Conservation (phyloP, 2,113 vertebrate genomes). For the Rhineura floridana region DNA sequence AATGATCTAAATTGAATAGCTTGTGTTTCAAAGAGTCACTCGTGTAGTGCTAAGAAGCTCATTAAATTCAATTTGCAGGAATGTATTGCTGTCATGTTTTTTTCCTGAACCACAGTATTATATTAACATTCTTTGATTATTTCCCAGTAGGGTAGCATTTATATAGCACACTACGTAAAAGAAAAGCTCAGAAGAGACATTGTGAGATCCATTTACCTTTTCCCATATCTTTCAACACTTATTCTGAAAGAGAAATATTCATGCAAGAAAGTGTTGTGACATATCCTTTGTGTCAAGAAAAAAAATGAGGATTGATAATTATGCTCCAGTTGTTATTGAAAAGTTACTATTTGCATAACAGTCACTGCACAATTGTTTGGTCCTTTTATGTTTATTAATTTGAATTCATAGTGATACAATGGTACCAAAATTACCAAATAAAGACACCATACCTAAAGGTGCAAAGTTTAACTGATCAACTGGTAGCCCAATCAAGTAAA, state of each 20-base stretch:
- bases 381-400: background rate
- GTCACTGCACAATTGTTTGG: background rate
- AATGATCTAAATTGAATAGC: constrained; percentile 71
- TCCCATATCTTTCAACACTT: constrained; percentile 29
- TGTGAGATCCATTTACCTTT: constrained; percentile 50
- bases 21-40: constrained; percentile 74
- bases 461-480: background rate
- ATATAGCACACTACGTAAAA: constrained; percentile 52
- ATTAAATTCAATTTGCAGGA: constrained; percentile 78
- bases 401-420: background rate
- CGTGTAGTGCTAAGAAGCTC: constrained; percentile 69
- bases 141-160: constrained; percentile 68
- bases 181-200: constrained; percentile 59
- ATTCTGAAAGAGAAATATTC: constrained; percentile 41
- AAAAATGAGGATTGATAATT: background rate
- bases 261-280: background rate
- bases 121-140: constrained; percentile 69
- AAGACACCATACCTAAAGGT: background rate
- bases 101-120: constrained; percentile 63
- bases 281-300: background rate
- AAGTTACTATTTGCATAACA: background rate
- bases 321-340: background rate
- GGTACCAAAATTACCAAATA: background rate
- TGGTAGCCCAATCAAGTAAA: background rate
- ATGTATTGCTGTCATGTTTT: constrained; percentile 66